Conservation (phyloP, 2,797 vertebrate species). For the Botia almorhae region DNA sequence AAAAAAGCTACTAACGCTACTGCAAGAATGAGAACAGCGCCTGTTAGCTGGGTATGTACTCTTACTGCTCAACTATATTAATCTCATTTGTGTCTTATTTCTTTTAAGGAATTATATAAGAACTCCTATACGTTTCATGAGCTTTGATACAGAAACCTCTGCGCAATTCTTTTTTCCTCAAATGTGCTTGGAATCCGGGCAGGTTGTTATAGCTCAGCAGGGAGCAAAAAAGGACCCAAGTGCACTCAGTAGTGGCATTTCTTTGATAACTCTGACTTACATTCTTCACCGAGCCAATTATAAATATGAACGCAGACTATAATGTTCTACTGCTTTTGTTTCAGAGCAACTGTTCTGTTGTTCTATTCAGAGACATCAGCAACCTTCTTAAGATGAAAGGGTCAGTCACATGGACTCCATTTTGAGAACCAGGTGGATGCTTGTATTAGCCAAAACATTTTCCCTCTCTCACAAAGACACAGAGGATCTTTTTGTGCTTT, state of each 20-base stretch:
- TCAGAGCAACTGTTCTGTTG: constrained; percentile 9
- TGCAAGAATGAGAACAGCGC: too few species aligned
- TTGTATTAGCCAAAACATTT: constrained; percentile 48
- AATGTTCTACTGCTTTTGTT: constrained; percentile 14
- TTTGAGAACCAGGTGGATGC: constrained; percentile 42
- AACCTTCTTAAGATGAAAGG: constrained; percentile 42
- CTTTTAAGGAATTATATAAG: not conserved
- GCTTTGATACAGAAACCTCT: not conserved
- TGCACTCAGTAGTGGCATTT: constrained; percentile 30
- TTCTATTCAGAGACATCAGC: constrained; percentile 28
- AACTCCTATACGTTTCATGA: not conserved
- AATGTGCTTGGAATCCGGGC: not conserved
- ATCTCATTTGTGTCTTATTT: not conserved
- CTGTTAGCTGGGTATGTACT: not conserved
- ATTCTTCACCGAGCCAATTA: constrained; percentile 13
- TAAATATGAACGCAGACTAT: constrained; percentile 27
- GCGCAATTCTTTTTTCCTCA: not conserved
- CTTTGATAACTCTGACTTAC: constrained; percentile 33
- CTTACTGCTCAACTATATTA: not conserved
- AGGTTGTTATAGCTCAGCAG: constrained; percentile 5
- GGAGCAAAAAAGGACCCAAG: not conserved
- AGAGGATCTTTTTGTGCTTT: constrained; percentile 73
- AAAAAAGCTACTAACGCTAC: too few species aligned
- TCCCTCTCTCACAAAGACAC: constrained; percentile 50
- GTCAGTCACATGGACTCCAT: constrained; percentile 15